Evolutionary conservation across 2,888 invertebrate genomes (phyloP), one percentile per base, ranked within the genome.

Genomic region (Drosophila ustulata): DNA sequence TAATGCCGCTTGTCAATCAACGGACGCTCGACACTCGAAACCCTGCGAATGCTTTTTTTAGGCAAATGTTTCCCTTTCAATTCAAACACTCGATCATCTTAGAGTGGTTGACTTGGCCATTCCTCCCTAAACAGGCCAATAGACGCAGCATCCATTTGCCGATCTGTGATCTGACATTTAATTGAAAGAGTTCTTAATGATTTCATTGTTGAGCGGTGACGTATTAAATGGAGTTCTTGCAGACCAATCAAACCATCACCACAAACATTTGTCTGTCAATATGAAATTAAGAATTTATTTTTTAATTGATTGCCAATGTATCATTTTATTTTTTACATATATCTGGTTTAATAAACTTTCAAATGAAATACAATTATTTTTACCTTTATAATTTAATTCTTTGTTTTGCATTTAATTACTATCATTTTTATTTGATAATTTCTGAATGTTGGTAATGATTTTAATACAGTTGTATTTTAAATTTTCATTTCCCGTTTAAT

Each of bases 1-100:
- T 57, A 66, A 61, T 66, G 66, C 58, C 65, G 49, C 72, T 64
- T 80, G 80, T 85, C 83, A 78, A 81, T 76, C 72, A 67, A 62
- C 25, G 45, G 25, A 9, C 39, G 45, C 50, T 64, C 39, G 26
- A 34, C 30, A 28, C 23, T 11, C 53, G 34, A 59, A 70, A 75
- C 70, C 69, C 78, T 70, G 46, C 58, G 43, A 66, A 73, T 64
- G 28, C 18, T 32, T 47, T 58, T 59, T 70, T 41, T 72, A 64
- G 49, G 55, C 67, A 67, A 66, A 68, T 68, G 58, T 66, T 56
- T 39, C 39, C 53, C 47, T 51, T 49, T 47, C 37, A 39, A 13
- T 39, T 39, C 39, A 39, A n/a, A 39, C 64, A 30, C 45, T 52
- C 52, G 47, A 57, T 59, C 64, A 28, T 64, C 51, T 26, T 11